Evolutionary conservation across 2,888 invertebrate genomes (phyloP), one percentile per base, ranked within the genome.

Genomic region (Agriopis aurantiaria): DNA sequence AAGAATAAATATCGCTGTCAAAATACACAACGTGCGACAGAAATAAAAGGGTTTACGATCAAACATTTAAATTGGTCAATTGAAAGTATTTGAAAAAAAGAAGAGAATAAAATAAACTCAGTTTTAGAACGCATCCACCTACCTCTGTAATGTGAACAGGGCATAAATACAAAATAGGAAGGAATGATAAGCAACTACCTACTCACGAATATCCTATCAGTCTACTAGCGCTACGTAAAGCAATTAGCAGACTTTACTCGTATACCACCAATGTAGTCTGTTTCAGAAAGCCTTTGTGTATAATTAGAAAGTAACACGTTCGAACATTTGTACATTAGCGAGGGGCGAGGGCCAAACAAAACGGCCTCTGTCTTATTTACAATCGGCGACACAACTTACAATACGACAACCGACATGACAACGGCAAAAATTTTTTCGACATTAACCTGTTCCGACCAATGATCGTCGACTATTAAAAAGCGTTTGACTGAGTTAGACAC

Each of bases 241-340:
- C 56, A 65, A 65, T 65, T 65, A 65, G 57, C 65, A 51, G 12
- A 12, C 57, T 56, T 51, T 65, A n/a, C n/a, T n/a, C n/a, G n/a
- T n/a, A 65, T 43, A 49, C 55, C 56, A 61, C 43, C 61, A 33
- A 60, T 65, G 55, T 59, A 60, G 46, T 23, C 55, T 14, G 60
- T 55, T 69, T 46, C 65, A 59, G 64, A 55, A 64, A 57, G 43
- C 70, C 70, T 70, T 70, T 70, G 65, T 70, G 65, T 66, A 48
- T 70, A 70, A 70, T 70, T 70, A 70, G 65, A 66, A 70, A 70
- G 65, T 66, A 58, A 62, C 63, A 59, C 62, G 58, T 63, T 65
- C 52, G 64, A 53, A 63, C 63, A 59, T 64, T 63, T 60, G 61
- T 61, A 70, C 70, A 66, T 65, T 65, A 62, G 62, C 51, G 43